Percentiles rank a stretch among this genome's conserved stretches.
Conservation (phyloP, 2,888 invertebrate species). For the Myopa testacea region DNA sequence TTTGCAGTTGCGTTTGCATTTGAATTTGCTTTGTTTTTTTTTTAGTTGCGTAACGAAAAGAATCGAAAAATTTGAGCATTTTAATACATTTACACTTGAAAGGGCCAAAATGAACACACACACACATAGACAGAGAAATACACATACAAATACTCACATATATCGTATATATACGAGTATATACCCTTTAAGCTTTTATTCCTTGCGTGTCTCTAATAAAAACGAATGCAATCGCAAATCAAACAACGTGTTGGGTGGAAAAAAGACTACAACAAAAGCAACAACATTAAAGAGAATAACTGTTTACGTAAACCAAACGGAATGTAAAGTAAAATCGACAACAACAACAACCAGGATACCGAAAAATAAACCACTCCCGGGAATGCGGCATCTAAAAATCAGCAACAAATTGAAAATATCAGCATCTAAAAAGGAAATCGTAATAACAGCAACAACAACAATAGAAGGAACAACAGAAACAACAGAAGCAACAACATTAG, state of each 20-base stretch:
- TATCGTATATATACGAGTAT: neutral
- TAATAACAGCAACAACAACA: neutral
- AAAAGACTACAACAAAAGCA: neutral
- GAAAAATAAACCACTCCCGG: neutral
- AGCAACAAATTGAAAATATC: neutral
- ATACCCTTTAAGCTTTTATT: neutral
- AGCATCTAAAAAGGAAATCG: neutral
- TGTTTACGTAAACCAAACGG: neutral
- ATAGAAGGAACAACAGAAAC: neutral
- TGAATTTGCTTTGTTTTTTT: neutral
- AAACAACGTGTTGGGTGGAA: too few species aligned
- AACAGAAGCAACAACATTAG: neutral
- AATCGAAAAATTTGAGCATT: neutral
- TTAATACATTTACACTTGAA: slow-evolving; percentile 6
- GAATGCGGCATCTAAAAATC: neutral
- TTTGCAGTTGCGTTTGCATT: neutral
- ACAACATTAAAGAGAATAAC: neutral
- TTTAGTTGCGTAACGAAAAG: too few species aligned
- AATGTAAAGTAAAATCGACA: neutral
- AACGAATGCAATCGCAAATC: too few species aligned
- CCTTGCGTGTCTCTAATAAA: too few species aligned
- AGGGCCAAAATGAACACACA: neutral
- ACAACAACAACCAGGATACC: neutral
- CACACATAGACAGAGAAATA: too few species aligned
- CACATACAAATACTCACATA: neutral